A percentile compares a stretch with the other conserved stretches of the same genome.
phyloP scores from a whole-genome alignment of 2,797 vertebrate species.

The Crax fasciolata region DNA sequence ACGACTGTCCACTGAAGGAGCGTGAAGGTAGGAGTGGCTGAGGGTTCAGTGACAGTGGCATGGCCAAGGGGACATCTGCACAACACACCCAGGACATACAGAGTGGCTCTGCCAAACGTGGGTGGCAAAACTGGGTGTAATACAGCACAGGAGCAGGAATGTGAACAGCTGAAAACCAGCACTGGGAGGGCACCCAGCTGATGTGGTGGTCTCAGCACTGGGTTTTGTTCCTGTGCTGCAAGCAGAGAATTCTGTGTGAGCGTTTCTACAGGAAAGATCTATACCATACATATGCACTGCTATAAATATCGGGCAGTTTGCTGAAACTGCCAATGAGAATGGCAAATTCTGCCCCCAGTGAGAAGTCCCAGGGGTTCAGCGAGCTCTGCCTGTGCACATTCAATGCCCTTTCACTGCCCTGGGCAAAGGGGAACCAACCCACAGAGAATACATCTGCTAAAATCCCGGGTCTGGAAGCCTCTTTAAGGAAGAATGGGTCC shows the following conservation, averaged over 20 bases:
- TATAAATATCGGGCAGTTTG: rapidly evolving
- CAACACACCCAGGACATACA: rapidly evolving
- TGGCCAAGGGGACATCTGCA: not conserved
- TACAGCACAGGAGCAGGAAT: not conserved
- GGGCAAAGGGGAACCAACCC: not conserved
- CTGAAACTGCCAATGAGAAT: rapidly evolving
- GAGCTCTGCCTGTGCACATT: rapidly evolving
- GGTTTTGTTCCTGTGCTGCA: not conserved
- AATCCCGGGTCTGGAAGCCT: not conserved
- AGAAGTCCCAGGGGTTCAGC: not conserved
- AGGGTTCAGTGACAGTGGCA: not conserved
- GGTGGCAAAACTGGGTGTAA: not conserved
- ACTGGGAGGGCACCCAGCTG: rapidly evolving
- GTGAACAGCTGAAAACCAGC: rapidly evolving
- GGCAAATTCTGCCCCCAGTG: rapidly evolving
- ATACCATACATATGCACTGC: rapidly evolving
- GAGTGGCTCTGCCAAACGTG: not conserved
- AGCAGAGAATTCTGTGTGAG: rapidly evolving
- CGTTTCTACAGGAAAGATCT: not conserved
- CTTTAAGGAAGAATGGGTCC: not conserved
- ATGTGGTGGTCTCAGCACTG: rapidly evolving
- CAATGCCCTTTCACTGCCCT: rapidly evolving
- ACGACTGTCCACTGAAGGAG: not conserved
- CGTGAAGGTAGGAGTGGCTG: not conserved
- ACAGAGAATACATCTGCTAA: rapidly evolving